Evolutionary conservation across 2,113 vertebrate species (phyloP), one percentile per base, ranked within the genome.

Genomic region (Scartelaos histophorus): DNA sequence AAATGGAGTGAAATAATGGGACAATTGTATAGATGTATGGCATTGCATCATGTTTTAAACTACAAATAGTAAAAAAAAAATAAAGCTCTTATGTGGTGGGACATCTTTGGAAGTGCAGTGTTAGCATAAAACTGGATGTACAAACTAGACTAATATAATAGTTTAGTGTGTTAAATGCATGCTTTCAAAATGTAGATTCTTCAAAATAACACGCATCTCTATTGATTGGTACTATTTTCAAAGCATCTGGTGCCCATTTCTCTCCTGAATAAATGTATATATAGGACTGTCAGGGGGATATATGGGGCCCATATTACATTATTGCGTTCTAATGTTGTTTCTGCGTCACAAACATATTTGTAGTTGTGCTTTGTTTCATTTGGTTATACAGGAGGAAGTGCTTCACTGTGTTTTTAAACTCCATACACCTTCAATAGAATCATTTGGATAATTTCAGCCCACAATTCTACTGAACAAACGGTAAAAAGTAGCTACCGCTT

Each of bases 1-100:
- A 74, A 76, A 70, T 58, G 72, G 66, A 64, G 62, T 73, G 71
- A 56, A 57, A 82, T 76, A 75, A 80, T 78, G 69, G 68, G 76
- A 69, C 49, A 24, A 62, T 75, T 73, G 47, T 56, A 72, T 72
- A 66, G 83, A 79, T 75, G 9, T 61, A 82, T 65, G 35, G 21
- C 29, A 78, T 73, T 74, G 67, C 54, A 67, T 77, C 46, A 68
- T 3, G 34, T 77, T 15, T 38, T 75, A 71, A 13, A 53, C 66
- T 58, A 35, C 64, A 13, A 61, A 16, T 7, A 17, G 25, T 17
- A 10, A 56, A 43, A 38, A 35, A 38, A 29, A 29, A 29, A 51
- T 17, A 13, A 54, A 19, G 51, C 51, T n/a, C 19, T 54, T 21
- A 54, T 54, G 51, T n/a, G 19, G 7, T 9, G 9, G 51, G n/a